phyloP scores from a whole-genome alignment of 2,113 vertebrate species.

The Eurypyga helias region DNA sequence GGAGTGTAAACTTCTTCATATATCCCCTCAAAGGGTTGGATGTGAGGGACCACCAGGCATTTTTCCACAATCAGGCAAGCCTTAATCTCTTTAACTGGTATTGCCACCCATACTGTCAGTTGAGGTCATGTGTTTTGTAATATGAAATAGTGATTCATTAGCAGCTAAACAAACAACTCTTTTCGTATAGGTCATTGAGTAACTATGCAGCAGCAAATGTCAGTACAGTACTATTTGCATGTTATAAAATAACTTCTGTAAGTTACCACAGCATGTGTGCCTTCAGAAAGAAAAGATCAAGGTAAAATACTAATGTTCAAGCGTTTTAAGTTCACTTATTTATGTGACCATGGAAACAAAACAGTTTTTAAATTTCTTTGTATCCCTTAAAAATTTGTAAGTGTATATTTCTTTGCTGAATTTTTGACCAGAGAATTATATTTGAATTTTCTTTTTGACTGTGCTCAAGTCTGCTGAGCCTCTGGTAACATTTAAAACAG shows the following conservation, averaged over 20 bases:
- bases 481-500: conserved; percentile 40
- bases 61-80: neutral
- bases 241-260: neutral
- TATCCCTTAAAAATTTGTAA: neutral
- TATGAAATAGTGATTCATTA: conserved; percentile 4
- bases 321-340: neutral
- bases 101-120: neutral
- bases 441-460: neutral
- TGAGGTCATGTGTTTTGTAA: neutral
- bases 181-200: neutral
- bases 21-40: neutral
- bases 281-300: neutral
- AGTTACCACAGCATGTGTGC: neutral
- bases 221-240: neutral
- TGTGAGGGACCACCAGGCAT: neutral
- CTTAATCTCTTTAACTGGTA: neutral
- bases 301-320: neutral
- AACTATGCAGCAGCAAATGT: neutral
- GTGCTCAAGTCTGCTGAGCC: neutral
- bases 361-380: neutral
- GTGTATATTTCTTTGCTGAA: neutral
- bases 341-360: neutral
- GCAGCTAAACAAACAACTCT: neutral
- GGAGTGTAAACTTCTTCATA: neutral
- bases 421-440: neutral